These are phyloP conservation scores for Dinoponera quadriceps DNA, from an alignment of 1,140 invertebrate species.

Conservation along the genomic window DNA sequence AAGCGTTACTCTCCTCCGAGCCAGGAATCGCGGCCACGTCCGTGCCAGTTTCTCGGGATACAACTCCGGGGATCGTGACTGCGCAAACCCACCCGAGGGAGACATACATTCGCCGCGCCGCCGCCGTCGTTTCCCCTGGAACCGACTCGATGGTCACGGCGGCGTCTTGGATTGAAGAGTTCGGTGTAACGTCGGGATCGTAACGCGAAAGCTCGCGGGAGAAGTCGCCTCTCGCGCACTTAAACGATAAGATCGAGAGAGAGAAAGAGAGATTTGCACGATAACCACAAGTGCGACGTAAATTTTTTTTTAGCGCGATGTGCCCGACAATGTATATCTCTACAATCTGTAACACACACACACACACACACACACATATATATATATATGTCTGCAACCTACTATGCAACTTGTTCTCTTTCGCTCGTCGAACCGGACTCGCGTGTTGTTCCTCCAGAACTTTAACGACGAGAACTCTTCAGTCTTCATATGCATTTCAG, in stretches of 20 bases:
- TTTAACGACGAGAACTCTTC: too few relatives aligned
- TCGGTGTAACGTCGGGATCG: background rate
- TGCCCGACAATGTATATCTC: too few relatives aligned
- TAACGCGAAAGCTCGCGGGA: constrained; percentile 7
- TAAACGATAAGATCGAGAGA: constrained; percentile 7
- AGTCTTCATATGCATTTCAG: too few relatives aligned
- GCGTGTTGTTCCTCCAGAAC: too few relatives aligned
- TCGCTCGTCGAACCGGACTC: too few relatives aligned
- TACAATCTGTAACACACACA: too few relatives aligned
- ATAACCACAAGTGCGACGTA: too few relatives aligned
- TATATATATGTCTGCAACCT: too few relatives aligned
- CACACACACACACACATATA: too few relatives aligned
- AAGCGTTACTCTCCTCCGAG: constrained; percentile 53
- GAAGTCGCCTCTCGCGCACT: background rate
- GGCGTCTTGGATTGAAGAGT: constrained; percentile 3
- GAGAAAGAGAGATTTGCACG: background rate
- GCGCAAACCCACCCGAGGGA: constrained; percentile 48
- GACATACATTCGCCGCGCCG: constrained; percentile 36
- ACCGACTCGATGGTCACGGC: constrained; percentile 5
- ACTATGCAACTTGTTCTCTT: too few relatives aligned
- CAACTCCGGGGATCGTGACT: constrained; percentile 55
- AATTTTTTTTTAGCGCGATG: too few relatives aligned
- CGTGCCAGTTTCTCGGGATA: constrained; percentile 51
- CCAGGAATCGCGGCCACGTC: constrained; percentile 60
- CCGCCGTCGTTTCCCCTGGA: constrained; percentile 5